Evolutionary conservation across 2,888 invertebrate genomes (phyloP).

Genomic region (Sinotaia quadrata): DNA sequence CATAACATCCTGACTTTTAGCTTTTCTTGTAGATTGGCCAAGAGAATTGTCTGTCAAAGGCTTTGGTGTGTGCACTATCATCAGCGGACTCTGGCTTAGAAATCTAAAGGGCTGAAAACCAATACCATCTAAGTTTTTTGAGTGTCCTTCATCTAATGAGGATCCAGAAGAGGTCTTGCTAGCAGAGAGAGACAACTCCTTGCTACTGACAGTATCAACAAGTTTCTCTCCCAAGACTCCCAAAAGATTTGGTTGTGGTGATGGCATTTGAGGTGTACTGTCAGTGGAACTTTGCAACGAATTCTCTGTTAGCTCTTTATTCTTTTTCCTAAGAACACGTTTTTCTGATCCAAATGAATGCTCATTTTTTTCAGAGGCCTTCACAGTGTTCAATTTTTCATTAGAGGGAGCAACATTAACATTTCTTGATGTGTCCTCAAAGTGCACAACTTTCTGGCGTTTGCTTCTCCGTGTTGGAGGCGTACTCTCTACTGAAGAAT

Average conservation of each 20-base stretch:
- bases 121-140: background rate
- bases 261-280: no score
- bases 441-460: conserved; percentile 16
- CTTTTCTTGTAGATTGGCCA: conserved; percentile 13
- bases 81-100: conserved; percentile 19
- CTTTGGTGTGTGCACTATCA: background rate
- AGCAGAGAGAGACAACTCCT: background rate
- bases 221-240: conserved; percentile 12
- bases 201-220: conserved; percentile 28
- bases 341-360: no score
- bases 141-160: background rate
- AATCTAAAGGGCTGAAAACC: conserved; percentile 23
- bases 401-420: no score
- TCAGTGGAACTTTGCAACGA: no score
- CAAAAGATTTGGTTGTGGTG: conserved; percentile 29
- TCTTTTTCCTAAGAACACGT: no score
- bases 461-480: conserved; percentile 7
- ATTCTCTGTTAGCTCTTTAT: no score
- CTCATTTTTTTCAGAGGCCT: no score
- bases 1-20: conserved; percentile 27
- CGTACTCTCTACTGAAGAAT: background rate
- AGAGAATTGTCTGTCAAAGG: background rate
- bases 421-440: conserved; percentile 13
- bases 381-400: no score
- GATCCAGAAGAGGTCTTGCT: background rate